phyloP scores from a whole-genome alignment of 2,797 vertebrate genomes.

The Malacoctenus gilli region DNA sequence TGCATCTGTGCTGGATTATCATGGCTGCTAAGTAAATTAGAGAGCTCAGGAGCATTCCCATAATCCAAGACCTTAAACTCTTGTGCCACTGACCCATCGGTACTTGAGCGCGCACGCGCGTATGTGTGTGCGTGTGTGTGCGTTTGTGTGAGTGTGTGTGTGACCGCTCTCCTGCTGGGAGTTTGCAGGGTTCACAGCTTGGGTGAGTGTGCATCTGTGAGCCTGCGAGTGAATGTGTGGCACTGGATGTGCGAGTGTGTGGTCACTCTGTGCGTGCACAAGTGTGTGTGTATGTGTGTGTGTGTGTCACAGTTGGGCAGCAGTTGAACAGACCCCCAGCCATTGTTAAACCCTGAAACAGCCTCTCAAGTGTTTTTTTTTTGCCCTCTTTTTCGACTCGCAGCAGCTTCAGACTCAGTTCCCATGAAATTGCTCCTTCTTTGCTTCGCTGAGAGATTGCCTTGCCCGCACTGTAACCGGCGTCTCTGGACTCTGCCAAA shows the following conservation, averaged over 20 bases:
- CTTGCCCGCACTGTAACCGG: slow-evolving; percentile 59
- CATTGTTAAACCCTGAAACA: slow-evolving; percentile 47
- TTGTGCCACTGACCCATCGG: slow-evolving; percentile 50
- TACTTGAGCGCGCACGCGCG: slow-evolving; percentile 19
- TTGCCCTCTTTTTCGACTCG: slow-evolving; percentile 31
- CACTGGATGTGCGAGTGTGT: slow-evolving; percentile 18
- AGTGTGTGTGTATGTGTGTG: slow-evolving; percentile 10
- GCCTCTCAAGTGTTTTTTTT: slow-evolving; percentile 23
- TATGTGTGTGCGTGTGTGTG: slow-evolving; percentile 1
- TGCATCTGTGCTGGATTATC: slow-evolving; percentile 66
- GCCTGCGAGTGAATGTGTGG: slow-evolving; percentile 4
- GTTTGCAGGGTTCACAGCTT: slow-evolving; percentile 33
- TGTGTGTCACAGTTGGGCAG: slow-evolving; percentile 25
- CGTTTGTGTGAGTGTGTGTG: slow-evolving; percentile 1
- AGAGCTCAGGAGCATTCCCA: slow-evolving; percentile 58
- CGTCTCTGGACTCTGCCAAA: slow-evolving; percentile 63
- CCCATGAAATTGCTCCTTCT: slow-evolving; percentile 71
- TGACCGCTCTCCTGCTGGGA: slow-evolving; percentile 17
- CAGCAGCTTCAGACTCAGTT: slow-evolving; percentile 63
- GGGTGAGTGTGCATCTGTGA: slow-evolving; percentile 3
- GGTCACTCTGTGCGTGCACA: slow-evolving; percentile 20
- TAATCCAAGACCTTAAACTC: slow-evolving; percentile 57
- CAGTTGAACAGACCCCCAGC: slow-evolving; percentile 46
- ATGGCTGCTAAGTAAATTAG: slow-evolving; percentile 67
- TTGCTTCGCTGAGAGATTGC: slow-evolving; percentile 40